Percentiles rank a stretch among this genome's conserved stretches.
phyloP scores from a whole-genome alignment of 2,797 vertebrate genomes.

The Caiman crocodilus region DNA sequence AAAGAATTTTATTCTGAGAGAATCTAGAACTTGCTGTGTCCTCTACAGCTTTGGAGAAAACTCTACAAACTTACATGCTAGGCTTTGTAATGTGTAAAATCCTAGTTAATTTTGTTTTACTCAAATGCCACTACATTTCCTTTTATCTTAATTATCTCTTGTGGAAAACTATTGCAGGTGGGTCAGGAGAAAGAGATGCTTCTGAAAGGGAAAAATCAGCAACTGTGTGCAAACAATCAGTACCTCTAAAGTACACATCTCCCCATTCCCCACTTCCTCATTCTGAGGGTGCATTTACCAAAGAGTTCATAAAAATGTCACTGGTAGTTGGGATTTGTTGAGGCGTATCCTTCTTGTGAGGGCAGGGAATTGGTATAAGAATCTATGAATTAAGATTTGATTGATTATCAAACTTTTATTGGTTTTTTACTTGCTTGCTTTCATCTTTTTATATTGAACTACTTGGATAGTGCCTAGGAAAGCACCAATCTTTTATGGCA shows the following conservation, averaged over 20 bases:
- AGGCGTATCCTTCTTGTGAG: background rate
- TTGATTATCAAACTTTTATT: background rate
- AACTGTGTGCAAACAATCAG: accelerated
- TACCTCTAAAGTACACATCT: background rate
- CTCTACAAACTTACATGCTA: background rate
- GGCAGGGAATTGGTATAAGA: background rate
- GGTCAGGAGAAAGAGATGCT: background rate
- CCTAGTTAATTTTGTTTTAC: background rate
- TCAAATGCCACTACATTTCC: background rate
- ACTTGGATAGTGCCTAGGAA: background rate
- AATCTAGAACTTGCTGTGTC: background rate
- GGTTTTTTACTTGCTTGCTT: background rate
- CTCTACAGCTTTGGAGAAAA: background rate
- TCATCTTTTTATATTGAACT: too few species aligned
- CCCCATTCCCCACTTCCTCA: background rate
- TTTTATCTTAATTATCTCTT: background rate
- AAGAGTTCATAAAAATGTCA: background rate
- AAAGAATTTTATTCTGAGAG: background rate
- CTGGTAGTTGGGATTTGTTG: background rate
- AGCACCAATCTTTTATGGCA: background rate
- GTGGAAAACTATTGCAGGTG: background rate
- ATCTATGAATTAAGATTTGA: too few species aligned
- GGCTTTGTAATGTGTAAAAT: background rate
- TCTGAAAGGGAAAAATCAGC: background rate
- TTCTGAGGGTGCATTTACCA: background rate